Percentiles rank a stretch among this genome's conserved stretches.
phyloP scores from a whole-genome alignment of 2,113 vertebrate genomes.

The Manacus vitellinus region DNA sequence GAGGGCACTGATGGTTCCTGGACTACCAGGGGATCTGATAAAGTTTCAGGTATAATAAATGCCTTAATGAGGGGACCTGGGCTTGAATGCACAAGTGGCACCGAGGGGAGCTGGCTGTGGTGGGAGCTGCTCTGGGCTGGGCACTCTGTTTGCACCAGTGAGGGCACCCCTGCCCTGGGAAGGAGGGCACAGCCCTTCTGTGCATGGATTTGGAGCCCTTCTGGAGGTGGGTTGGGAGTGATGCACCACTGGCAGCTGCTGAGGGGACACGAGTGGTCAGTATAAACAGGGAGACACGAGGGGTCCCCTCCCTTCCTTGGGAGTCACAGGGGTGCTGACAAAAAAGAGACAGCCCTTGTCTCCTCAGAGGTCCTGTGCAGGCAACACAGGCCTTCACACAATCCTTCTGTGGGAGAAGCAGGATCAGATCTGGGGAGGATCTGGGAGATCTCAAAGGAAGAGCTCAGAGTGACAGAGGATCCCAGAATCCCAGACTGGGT shows the following conservation, averaged over 20 bases:
- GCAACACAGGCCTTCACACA: neutral
- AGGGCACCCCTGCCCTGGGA: neutral
- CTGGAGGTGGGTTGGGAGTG: fast-evolving
- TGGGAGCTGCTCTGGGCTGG: neutral
- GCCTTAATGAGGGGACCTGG: conserved; percentile 3
- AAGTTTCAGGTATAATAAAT: conserved; percentile 58
- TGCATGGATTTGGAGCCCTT: fast-evolving
- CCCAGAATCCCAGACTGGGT: neutral
- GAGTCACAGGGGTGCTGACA: neutral
- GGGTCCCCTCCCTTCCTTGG: neutral
- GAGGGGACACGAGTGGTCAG: neutral
- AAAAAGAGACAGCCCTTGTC: neutral
- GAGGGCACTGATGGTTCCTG: conserved; percentile 57
- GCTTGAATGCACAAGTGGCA: neutral
- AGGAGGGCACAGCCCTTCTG: neutral
- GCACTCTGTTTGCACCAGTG: neutral
- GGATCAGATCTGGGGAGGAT: neutral
- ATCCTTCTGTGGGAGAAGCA: neutral
- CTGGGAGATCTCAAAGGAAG: neutral
- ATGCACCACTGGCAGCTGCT: neutral
- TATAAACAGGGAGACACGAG: fast-evolving
- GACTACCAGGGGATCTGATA: conserved; percentile 62
- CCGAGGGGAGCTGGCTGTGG: neutral
- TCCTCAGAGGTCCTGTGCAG: neutral
- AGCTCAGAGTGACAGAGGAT: neutral